Conservation (phyloP, 2,113 vertebrate species). For the Psittacula cyanocephala region DNA sequence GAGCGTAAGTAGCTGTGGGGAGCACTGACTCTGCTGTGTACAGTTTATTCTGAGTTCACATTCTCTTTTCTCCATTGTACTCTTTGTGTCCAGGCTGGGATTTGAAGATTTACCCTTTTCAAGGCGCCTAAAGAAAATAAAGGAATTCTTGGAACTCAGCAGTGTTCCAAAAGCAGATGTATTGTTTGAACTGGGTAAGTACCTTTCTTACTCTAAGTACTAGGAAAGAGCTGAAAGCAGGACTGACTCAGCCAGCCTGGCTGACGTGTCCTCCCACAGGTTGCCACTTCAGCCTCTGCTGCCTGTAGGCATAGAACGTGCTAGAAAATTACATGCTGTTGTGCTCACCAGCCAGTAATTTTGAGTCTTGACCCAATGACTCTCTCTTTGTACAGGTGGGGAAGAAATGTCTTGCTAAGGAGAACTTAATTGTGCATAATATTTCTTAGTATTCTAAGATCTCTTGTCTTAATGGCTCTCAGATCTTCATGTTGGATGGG, state of each 20-base stretch:
- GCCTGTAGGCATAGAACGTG: background rate
- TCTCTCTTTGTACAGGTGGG: background rate
- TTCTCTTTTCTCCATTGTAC: background rate
- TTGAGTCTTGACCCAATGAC: background rate
- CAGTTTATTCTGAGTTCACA: rapidly evolving
- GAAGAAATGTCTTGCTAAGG: background rate
- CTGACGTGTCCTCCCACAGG: background rate
- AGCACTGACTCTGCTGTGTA: rapidly evolving
- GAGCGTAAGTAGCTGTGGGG: slow-evolving; percentile 78
- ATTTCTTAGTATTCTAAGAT: background rate
- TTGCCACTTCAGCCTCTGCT: background rate
- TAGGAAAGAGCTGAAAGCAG: background rate
- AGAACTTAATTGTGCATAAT: background rate
- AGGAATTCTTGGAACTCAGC: slow-evolving; percentile 85
- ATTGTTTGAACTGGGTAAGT: slow-evolving; percentile 89
- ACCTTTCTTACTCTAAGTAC: background rate
- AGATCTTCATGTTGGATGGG: background rate
- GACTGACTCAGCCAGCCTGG: background rate
- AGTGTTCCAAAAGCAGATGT: slow-evolving; percentile 90
- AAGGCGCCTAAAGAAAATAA: slow-evolving; percentile 88
- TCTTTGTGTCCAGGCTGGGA: slow-evolving; percentile 79
- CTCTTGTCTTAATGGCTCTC: background rate
- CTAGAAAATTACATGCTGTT: background rate
- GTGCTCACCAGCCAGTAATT: background rate
- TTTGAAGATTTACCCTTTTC: slow-evolving; percentile 92